Evolutionary conservation across 2,113 vertebrate species (phyloP), one percentile per base, ranked within the genome.

Genomic region (Paramormyrops kingsleyae): DNA sequence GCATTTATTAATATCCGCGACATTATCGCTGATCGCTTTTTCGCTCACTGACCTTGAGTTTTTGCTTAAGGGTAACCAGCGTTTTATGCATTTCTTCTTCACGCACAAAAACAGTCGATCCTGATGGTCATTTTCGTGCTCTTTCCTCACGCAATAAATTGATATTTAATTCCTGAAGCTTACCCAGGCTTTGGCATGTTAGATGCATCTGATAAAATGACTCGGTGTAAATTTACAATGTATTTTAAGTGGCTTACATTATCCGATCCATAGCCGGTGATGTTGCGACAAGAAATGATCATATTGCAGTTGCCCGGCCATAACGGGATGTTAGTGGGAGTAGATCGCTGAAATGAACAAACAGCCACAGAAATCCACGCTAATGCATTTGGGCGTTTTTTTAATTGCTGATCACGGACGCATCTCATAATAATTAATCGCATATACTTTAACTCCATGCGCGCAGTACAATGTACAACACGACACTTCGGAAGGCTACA

Each of bases 21-120:
- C 21, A 70, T 66, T 46, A 62, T 66, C 9, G 9, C 59, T 47
- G 52, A 88, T 46, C 59, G 15, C 24, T 74, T 77, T 52, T 49
- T 13, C 8, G 24, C 12, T 46, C 24, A 21, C 44, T 84, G 89
- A 89, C 89, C 89, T 89, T 89, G 89, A 27, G 52, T 46, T 84
- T 62, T 46, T 35, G 50, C 52, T 8, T 85, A 47, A 84, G 52
- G 77, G 52, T 59, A 24, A 52, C 88, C 47, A n/a, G 74, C 88
- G 9, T 89, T 83, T 83, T 46, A 39, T 44, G 19, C 44, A 47
- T 84, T 84, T 84, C 6, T 46, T 42, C 39, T 6, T 83, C 19
- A 84, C 2, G 44, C 83, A 47, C 42, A 46, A 46, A 46, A 84
- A 84, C 35, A 84, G 83, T 19, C 83, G 83, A 47, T 84, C 47